Evolutionary conservation across 1,140 invertebrate genomes (phyloP).

Genomic region (Trichogramma pretiosum): DNA sequence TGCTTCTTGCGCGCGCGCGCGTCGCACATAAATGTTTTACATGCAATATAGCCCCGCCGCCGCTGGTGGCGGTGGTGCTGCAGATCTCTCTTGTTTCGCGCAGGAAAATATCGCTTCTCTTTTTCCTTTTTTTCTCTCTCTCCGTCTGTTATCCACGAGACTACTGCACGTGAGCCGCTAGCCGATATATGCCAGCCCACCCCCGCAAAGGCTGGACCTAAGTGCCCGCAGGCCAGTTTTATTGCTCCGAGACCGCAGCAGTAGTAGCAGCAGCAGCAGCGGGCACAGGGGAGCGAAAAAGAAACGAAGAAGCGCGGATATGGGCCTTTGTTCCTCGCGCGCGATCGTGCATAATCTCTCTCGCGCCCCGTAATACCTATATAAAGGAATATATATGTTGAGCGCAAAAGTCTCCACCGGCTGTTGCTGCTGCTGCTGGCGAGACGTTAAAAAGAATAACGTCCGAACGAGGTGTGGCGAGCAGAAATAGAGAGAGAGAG

Average conservation of each 20-base stretch:
- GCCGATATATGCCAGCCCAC: too few species aligned
- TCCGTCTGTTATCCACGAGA: too few species aligned
- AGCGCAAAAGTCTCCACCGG: too few species aligned
- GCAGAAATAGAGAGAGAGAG: too few species aligned
- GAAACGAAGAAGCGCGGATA: background rate
- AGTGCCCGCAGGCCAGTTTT: slow-evolving; percentile 18
- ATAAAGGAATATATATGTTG: too few species aligned
- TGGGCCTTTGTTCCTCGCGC: slow-evolving; percentile 1
- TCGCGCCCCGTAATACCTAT: slow-evolving; percentile 5
- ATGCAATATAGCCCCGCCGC: slow-evolving; percentile 19
- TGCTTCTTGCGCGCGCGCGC: too few species aligned
- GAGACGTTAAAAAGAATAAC: too few species aligned
- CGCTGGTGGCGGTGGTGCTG: too few species aligned
- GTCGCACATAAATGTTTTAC: slow-evolving; percentile 19
- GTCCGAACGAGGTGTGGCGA: too few species aligned
- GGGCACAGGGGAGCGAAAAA: background rate
- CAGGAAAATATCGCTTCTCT: too few species aligned
- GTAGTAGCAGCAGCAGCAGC: background rate
- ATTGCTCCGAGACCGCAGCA: slow-evolving; percentile 13
- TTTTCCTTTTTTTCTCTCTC: background rate
- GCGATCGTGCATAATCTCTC: slow-evolving; percentile 2
- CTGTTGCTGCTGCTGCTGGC: too few species aligned
- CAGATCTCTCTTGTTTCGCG: slow-evolving; percentile 1
- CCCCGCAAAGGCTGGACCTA: slow-evolving; percentile 11
- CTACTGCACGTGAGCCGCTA: too few species aligned